Evolutionary conservation across 1,140 invertebrate genomes (phyloP).

Genomic region (Chironomus tepperi): DNA sequence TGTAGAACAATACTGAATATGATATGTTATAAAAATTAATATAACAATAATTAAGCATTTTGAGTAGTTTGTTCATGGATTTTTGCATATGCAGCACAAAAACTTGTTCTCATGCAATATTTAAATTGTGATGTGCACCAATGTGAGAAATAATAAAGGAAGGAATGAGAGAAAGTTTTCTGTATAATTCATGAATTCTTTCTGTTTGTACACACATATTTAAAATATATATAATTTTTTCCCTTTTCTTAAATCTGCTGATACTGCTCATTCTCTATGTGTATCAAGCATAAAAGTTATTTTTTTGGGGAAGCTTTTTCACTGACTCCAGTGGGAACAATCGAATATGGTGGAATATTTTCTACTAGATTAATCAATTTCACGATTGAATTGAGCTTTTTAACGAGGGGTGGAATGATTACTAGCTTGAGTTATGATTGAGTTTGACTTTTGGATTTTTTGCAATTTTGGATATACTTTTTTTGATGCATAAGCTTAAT

Average conservation of each 20-base stretch:
- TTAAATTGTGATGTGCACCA: not conserved
- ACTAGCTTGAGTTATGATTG: too few relatives aligned
- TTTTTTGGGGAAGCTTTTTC: too few relatives aligned
- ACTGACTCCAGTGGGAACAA: not conserved
- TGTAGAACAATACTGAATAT: not conserved
- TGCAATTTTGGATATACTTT: too few relatives aligned
- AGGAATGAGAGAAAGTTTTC: not conserved
- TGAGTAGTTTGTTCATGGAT: conserved; percentile 18
- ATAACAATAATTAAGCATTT: conserved; percentile 24
- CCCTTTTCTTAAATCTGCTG: not conserved
- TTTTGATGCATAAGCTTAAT: too few relatives aligned
- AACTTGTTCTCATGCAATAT: not conserved
- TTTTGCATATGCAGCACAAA: conserved; percentile 10
- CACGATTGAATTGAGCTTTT: too few relatives aligned
- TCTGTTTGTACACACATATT: conserved; percentile 8
- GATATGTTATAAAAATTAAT: conserved; percentile 18
- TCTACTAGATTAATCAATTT: too few relatives aligned
- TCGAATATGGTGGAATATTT: too few relatives aligned
- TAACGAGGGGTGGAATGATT: too few relatives aligned
- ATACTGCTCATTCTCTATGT: not conserved
- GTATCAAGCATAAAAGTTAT: not conserved
- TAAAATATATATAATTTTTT: not conserved
- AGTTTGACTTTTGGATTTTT: too few relatives aligned
- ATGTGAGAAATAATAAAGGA: not conserved
- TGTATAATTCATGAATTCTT: too few relatives aligned